These are phyloP conservation scores for Cylloceria caligata DNA, from an alignment of 2,888 invertebrate species.

Conservation along the genomic window DNA sequence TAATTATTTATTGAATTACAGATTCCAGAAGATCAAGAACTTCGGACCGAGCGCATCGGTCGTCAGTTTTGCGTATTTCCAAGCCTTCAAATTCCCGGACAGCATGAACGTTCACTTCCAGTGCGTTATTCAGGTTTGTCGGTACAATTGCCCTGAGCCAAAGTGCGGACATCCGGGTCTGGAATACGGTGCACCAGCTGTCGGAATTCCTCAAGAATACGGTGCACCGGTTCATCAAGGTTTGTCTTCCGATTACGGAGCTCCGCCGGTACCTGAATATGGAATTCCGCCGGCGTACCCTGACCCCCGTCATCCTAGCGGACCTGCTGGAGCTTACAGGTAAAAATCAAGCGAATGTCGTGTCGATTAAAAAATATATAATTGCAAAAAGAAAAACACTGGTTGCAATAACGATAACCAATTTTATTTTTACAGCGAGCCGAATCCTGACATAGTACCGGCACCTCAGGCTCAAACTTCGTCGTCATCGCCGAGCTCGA, in stretches of 20 bases:
- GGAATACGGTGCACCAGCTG: conserved; percentile 82
- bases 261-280: conserved; percentile 89
- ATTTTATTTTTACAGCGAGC: conserved; percentile 87
- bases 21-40: conserved; percentile 98
- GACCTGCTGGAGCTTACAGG: conserved; percentile 91
- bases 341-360: conserved; percentile 58
- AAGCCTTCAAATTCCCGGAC: conserved; percentile 98
- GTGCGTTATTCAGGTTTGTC: conserved; percentile 97
- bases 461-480: conserved; percentile 93
- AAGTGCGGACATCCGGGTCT: conserved; percentile 90
- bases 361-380: background rate
- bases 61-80: conserved; percentile 97
- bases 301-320: conserved; percentile 95
- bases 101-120: conserved; percentile 99
- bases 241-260: conserved; percentile 89
- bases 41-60: conserved; percentile 97
- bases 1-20: conserved; percentile 78
- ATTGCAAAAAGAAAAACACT: conserved; percentile 7
- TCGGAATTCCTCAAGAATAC: conserved; percentile 87
- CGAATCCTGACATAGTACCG: conserved; percentile 92
- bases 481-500: conserved; percentile 89
- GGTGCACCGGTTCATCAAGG: conserved; percentile 87
- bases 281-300: conserved; percentile 93
- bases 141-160: conserved; percentile 96
- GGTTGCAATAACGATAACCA: background rate